Evolutionary conservation across 2,888 invertebrate species (phyloP).

Genomic region (Trichacis sp.): DNA sequence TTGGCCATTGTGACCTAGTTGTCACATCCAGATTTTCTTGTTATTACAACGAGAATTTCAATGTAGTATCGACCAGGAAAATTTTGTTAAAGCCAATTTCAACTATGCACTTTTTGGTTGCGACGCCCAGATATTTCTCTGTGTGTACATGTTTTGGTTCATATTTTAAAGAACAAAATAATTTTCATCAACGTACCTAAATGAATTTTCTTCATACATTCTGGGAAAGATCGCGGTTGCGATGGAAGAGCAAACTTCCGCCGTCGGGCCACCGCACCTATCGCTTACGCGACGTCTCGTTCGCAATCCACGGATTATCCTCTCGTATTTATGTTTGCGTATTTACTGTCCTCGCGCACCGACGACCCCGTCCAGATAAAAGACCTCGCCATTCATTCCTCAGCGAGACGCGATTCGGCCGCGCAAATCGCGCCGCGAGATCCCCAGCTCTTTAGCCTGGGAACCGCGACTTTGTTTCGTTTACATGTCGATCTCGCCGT

Average conservation of each 20-base stretch:
- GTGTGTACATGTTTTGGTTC: too few relatives aligned
- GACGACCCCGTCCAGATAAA: constrained; percentile 36
- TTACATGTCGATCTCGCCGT: constrained; percentile 9
- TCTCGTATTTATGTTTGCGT: constrained; percentile 35
- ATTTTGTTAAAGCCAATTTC: too few relatives aligned
- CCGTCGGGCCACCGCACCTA: constrained; percentile 32
- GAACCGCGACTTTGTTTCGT: constrained; percentile 30
- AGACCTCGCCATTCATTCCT: constrained; percentile 26
- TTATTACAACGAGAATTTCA: too few relatives aligned
- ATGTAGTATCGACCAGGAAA: too few relatives aligned
- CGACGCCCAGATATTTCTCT: too few relatives aligned
- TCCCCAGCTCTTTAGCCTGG: constrained; percentile 28
- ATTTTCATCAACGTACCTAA: too few relatives aligned
- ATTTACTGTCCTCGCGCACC: constrained; percentile 27
- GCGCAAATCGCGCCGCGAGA: constrained; percentile 13
- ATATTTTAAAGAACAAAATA: too few relatives aligned
- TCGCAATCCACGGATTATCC: constrained; percentile 25
- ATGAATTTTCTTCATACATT: too few relatives aligned
- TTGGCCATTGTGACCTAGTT: too few relatives aligned
- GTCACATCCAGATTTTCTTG: too few relatives aligned
- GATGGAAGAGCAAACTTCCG: constrained; percentile 44
- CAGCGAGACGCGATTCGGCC: constrained; percentile 2
- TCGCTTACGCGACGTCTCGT: constrained; percentile 33
- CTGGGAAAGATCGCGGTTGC: constrained; percentile 49
- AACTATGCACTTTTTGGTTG: too few relatives aligned